Evolutionary conservation across 2,113 vertebrate species (phyloP), one percentile per base, ranked within the genome.

Genomic region (Hemichromis elongatus): DNA sequence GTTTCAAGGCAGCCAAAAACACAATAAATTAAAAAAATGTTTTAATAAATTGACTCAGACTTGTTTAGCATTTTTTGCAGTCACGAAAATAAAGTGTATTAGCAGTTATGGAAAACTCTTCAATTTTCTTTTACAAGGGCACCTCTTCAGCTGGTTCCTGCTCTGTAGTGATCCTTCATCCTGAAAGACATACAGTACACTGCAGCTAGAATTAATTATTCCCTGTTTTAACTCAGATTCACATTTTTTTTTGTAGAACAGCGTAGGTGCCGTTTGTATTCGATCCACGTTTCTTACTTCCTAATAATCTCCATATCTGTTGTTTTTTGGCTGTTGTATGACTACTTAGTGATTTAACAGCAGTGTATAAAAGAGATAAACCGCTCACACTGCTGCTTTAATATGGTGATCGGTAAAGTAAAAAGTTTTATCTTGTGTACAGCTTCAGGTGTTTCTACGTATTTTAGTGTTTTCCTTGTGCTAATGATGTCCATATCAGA

Each of bases 401-500:
- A 92, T 91, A 90, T 92, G 89, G 28, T 78, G 82, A 93, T 93
- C 83, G 88, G 45, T 50, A 53, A 87, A 83, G 82, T 78, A 75
- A 80, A 85, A 92, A 90, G 88, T 90, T 93, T 87, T 84, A 84
- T 89, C 85, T 84, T 1, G 52, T 77, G 70, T 77, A 19, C 79
- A 63, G 90, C 91, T 93, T 89, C 83, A 90, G 90, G 92, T 90
- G 88, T 77, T 93, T 90, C 37, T 52, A 59, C 6, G 75, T 92
- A 89, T 91, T 89, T 90, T 35, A 79, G 80, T 92, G 86, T 88
- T 92, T 90, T 92, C 86, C 81, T 88, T 88, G 75, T 91, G 91
- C 89, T 93, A 92, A 94, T 94, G 93, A 95, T 93, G 89, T 94
- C 89, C 86, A 91, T 90, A 94, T 93, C 89, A 93, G 92, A 94